Percentiles rank a stretch among this genome's conserved stretches.
phyloP scores from a whole-genome alignment of 2,113 vertebrate species.

The Cebidichthys violaceus region DNA sequence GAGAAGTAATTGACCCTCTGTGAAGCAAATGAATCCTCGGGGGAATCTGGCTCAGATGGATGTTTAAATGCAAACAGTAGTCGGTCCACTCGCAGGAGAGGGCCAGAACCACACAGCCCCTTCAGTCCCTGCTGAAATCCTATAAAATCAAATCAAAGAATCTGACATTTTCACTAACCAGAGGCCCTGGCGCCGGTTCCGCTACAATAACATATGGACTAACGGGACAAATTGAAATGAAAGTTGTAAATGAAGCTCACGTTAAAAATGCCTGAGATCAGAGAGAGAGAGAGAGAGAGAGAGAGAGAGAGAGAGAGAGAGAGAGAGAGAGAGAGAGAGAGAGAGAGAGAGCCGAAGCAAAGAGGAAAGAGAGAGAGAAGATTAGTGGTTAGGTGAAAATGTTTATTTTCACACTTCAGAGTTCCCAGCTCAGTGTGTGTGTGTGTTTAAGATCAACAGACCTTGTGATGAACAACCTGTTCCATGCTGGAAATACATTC shows the following conservation, averaged over 20 bases:
- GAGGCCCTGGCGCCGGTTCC: conserved; percentile 86
- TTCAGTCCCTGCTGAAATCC: conserved; percentile 91
- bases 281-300: conserved; percentile 25
- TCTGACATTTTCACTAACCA: conserved; percentile 92
- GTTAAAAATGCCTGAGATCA: conserved; percentile 73
- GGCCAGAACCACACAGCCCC: conserved; percentile 69
- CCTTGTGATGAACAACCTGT: conserved; percentile 81
- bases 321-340: conserved; percentile 36
- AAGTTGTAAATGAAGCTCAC: conserved; percentile 82
- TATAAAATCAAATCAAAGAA: conserved; percentile 94
- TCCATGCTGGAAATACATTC: conserved; percentile 78
- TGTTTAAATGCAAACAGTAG: conserved; percentile 97
- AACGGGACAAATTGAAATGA: conserved; percentile 84
- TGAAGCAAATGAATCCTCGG: conserved; percentile 93
- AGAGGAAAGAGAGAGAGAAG: conserved; percentile 46
- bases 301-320: background rate
- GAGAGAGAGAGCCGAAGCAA: background rate
- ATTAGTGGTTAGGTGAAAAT: conserved; percentile 78
- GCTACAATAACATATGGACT: conserved; percentile 83
- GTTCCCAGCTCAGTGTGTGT: conserved; percentile 70
- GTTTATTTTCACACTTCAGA: conserved; percentile 86
- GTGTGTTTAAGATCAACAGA: conserved; percentile 80
- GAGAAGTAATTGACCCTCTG: conserved; percentile 94
- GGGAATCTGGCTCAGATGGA: conserved; percentile 91
- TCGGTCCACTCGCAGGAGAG: conserved; percentile 85